Evolutionary conservation across 1,140 invertebrate species (phyloP).

Genomic region (Papilio dardanus): DNA sequence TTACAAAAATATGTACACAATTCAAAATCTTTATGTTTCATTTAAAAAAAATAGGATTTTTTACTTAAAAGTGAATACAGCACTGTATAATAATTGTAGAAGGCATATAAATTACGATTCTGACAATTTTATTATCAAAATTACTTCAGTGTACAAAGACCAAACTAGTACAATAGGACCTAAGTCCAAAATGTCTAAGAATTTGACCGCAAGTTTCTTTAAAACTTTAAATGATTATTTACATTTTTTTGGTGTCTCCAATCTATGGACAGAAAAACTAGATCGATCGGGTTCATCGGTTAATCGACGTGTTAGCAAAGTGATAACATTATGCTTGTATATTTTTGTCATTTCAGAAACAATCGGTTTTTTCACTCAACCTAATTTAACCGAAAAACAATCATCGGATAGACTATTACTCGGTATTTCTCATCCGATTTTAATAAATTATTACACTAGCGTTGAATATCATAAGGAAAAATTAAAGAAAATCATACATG

Average conservation of each 20-base stretch:
- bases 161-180: neutral
- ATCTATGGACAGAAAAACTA: neutral
- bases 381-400: constrained; percentile 23
- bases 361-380: constrained; percentile 17
- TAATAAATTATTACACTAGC: constrained; percentile 36
- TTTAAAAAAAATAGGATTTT: too few species aligned
- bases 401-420: constrained; percentile 20
- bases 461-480: constrained; percentile 34
- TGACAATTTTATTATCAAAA: neutral
- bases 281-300: neutral
- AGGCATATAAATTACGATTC: constrained; percentile 1
- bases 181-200: neutral
- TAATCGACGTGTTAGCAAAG: neutral
- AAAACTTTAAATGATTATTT: constrained; percentile 1
- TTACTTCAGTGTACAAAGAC: neutral
- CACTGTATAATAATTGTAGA: neutral
- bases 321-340: constrained; percentile 11
- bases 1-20: too few species aligned
- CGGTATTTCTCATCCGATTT: constrained; percentile 29
- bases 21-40: too few species aligned
- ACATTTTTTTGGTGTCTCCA: neutral
- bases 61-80: neutral
- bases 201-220: neutral
- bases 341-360: constrained; percentile 2
- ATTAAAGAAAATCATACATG: constrained; percentile 33